Evolutionary conservation across 2,888 invertebrate species (phyloP).

Genomic region (Eupsilia transversa): DNA sequence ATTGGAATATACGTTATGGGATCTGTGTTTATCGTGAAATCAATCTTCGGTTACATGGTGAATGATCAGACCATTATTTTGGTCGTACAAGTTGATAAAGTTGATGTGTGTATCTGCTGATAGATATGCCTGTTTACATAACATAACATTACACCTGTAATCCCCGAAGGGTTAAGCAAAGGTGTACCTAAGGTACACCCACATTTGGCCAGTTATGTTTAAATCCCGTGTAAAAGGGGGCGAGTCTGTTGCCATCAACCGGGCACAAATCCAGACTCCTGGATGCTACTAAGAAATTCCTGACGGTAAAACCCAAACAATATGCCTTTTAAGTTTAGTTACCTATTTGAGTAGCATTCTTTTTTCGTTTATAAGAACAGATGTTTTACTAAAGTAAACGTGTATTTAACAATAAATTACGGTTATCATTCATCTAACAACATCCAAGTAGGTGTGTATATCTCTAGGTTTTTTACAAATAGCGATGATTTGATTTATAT

Average conservation of each 20-base stretch:
- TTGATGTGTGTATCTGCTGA: neutral
- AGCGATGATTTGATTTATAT: neutral
- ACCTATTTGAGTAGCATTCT: neutral
- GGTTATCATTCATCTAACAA: neutral
- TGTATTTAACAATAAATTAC: neutral
- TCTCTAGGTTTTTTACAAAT: neutral
- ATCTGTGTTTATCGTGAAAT: constrained; percentile 62
- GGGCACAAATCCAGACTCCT: too few relatives aligned
- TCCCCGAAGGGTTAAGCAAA: too few relatives aligned
- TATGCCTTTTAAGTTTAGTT: neutral
- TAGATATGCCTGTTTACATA: neutral
- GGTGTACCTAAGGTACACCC: too few relatives aligned
- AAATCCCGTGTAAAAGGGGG: too few relatives aligned
- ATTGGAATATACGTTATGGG: constrained; percentile 73
- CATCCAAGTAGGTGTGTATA: neutral
- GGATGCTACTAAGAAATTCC: too few relatives aligned
- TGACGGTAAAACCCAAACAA: too few relatives aligned
- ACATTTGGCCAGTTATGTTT: too few relatives aligned
- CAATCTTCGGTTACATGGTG: constrained; percentile 43
- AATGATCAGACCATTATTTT: constrained; percentile 24
- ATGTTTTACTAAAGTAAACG: neutral
- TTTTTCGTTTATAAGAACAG: neutral
- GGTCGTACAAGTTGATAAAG: neutral
- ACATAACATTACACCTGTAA: too few relatives aligned
- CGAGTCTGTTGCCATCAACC: too few relatives aligned